phyloP scores from a whole-genome alignment of 1,140 invertebrate species.

The Drosophila athabasca region DNA sequence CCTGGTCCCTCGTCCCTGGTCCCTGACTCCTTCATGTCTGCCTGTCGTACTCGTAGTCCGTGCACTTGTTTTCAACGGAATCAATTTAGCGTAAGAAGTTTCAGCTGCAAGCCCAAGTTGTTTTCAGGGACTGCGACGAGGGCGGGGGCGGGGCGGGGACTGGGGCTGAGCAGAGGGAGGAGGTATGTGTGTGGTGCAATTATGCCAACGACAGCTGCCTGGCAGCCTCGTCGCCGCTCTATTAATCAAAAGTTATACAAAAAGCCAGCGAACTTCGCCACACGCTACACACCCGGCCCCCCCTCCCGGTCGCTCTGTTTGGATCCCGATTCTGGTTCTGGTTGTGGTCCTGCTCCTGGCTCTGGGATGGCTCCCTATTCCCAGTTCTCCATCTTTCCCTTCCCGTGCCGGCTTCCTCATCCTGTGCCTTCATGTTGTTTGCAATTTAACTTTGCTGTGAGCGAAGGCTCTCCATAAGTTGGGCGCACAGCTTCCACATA shows the following conservation, averaged over 20 bases:
- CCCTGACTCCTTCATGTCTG: not conserved
- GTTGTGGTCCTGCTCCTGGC: slow-evolving; percentile 12
- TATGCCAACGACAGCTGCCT: slow-evolving; percentile 64
- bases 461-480: slow-evolving; percentile 49
- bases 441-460: slow-evolving; percentile 74
- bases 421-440: slow-evolving; percentile 54
- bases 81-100: slow-evolving; percentile 80
- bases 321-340: slow-evolving; percentile 9
- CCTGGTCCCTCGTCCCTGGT: not conserved
- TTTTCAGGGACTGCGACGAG: slow-evolving; percentile 44
- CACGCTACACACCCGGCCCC: slow-evolving; percentile 18
- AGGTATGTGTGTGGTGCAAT: slow-evolving; percentile 56
- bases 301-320: not conserved
- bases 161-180: slow-evolving; percentile 46
- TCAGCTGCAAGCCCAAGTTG: slow-evolving; percentile 44
- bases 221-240: slow-evolving; percentile 55
- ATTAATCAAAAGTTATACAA: slow-evolving; percentile 81
- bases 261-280: slow-evolving; percentile 75
- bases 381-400: slow-evolving; percentile 18
- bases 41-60: slow-evolving; percentile 8
- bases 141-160: slow-evolving; percentile 48
- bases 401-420: slow-evolving; percentile 27
- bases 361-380: slow-evolving; percentile 5
- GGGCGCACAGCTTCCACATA: slow-evolving; percentile 37
- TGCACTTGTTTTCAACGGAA: slow-evolving; percentile 72